Percentiles rank a stretch among this genome's conserved stretches.
phyloP scores from a whole-genome alignment of 2,797 vertebrate genomes.

The Cuniculus paca region DNA sequence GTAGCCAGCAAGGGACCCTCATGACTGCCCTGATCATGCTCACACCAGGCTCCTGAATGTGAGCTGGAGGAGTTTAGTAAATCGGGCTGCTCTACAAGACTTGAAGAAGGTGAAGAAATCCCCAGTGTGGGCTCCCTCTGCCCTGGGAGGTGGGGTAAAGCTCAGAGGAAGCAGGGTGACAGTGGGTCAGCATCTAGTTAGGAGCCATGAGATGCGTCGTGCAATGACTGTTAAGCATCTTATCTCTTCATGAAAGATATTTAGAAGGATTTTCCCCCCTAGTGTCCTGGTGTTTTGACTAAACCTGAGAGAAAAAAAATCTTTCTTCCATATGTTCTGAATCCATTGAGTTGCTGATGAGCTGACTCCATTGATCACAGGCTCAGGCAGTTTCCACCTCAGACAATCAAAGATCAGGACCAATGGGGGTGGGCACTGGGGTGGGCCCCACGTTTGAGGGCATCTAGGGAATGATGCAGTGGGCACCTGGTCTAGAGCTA shows the following conservation, averaged over 20 bases:
- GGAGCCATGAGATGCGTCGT: not conserved
- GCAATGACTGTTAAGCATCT: not conserved
- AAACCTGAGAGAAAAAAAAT: not conserved
- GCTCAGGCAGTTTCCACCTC: not conserved
- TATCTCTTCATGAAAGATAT: not conserved
- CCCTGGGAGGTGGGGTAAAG: not conserved
- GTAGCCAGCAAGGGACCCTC: rapidly evolving
- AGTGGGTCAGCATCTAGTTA: not conserved
- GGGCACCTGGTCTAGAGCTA: not conserved
- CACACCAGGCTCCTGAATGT: not conserved
- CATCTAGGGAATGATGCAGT: not conserved
- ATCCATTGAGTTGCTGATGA: not conserved
- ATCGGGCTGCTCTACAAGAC: not conserved
- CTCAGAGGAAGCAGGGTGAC: not conserved
- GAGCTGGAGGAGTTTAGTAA: not conserved
- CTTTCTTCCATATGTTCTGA: not conserved
- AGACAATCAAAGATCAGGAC: not conserved
- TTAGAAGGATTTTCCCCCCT: not conserved
- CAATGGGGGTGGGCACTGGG: not conserved
- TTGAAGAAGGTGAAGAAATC: not conserved
- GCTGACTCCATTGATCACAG: too few species aligned
- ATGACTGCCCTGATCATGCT: rapidly evolving
- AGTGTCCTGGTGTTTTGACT: not conserved
- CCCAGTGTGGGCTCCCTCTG: not conserved
- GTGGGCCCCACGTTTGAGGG: not conserved